Base-by-base conservation (phyloP, 2,888 invertebrate species). In the Pelosia muscerda region DNA sequence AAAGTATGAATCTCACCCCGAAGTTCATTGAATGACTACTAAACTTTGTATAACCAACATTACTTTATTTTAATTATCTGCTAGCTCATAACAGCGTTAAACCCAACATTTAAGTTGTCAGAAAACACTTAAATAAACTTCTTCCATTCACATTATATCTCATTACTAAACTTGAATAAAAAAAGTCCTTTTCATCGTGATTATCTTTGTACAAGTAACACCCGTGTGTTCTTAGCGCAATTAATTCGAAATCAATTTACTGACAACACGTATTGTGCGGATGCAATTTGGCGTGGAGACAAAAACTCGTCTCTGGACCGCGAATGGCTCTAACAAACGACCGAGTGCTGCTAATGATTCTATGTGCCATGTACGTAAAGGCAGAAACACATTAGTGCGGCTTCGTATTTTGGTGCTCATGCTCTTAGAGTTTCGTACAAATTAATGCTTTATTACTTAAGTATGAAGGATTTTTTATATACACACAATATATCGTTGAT, bases 261-360 rank as follows among this genome's bases (percentile, higher is more conserved):
- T 86, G 82, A 87, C 88, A 86, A 66, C 88, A 90, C 92, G 91
- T 93, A 93, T 92, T 92, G 92, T 90, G 88, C 91, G 92, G 92
- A 91, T 94, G 94, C 93, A 94, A 94, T 94, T 94, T 94, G 92
- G 94, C 88, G 88, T 81, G 84, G 87, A 84, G 88, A 92, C 94
- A 94, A 94, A 94, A 94, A 94, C 92, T 84, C 87, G 92, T 92
- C 94, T 92, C 92, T 88, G 88, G 82, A 74, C 86, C 86, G 89
- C 89, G 92, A 89, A 90, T 89, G 90, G 90, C 88, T 92, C 90
- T 92, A 93, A 94, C 94, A 93, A 95, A 94, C 94, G 94, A 94
- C 90, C 93, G 90, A 88, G 84, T 90, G 91, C 90, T 86, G 91
- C 94, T 94, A 95, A 95, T 95, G 94, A 93, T 93, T 90, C 91